A percentile compares a stretch with the other conserved stretches of the same genome.
Conservation (phyloP, 2,888 invertebrate species). For the Caenorhabditis japonica region DNA sequence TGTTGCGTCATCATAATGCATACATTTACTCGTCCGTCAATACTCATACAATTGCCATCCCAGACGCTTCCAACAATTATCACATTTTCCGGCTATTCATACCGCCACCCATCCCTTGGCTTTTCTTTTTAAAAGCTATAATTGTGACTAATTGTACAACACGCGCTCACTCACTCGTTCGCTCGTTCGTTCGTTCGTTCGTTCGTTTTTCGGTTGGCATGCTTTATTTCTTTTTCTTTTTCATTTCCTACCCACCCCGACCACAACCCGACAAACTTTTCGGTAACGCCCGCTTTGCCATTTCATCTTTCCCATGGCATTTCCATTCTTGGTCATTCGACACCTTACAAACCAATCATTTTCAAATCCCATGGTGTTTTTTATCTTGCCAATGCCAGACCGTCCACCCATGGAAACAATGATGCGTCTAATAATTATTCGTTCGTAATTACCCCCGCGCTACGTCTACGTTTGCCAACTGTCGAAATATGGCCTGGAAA, state of each 20-base stretch:
- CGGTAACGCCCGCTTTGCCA: conserved; percentile 28
- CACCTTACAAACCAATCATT: conserved; percentile 47
- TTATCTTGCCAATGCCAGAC: conserved; percentile 34
- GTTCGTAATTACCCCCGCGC: conserved; percentile 30
- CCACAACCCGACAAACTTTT: conserved; percentile 33
- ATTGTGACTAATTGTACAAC: conserved; percentile 50
- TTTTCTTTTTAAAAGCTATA: conserved; percentile 41
- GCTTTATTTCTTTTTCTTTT: too few species aligned
- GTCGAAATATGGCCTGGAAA: conserved; percentile 39
- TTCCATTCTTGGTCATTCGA: conserved; percentile 44
- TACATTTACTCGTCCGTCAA: conserved; percentile 42
- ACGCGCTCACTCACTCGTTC: conserved; percentile 33
- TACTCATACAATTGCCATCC: conserved; percentile 1
- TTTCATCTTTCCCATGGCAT: conserved; percentile 22
- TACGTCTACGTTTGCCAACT: conserved; percentile 32
- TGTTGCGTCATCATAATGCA: conserved; percentile 52
- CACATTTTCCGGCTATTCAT: conserved; percentile 53
- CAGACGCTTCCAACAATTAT: conserved; percentile 40
- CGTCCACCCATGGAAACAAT: conserved; percentile 46
- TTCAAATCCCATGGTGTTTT: conserved; percentile 36
- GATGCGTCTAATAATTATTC: conserved; percentile 50
- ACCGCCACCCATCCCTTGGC: conserved; percentile 18
- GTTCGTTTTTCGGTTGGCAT: too few species aligned
- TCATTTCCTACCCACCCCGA: conserved; percentile 8
- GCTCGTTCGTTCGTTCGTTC: conserved; percentile 28